Conservation (phyloP, 1,140 invertebrate species). For the Hyles euphorbiae region DNA sequence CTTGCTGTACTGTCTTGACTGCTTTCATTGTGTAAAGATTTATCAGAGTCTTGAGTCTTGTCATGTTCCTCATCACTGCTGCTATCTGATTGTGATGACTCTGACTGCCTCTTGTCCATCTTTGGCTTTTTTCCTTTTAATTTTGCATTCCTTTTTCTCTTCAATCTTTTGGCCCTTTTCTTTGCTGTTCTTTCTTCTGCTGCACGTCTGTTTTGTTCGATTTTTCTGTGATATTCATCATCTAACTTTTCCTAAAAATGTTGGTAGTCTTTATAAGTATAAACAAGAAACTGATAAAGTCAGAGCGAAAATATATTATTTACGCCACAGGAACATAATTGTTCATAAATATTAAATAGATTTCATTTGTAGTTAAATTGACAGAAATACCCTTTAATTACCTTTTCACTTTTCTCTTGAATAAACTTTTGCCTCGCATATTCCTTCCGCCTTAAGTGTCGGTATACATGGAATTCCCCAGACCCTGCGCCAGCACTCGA, state of each 20-base stretch:
- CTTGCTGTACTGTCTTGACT: slow-evolving; percentile 11
- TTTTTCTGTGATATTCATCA: slow-evolving; percentile 86
- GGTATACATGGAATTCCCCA: slow-evolving; percentile 98
- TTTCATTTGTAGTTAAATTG: too few relatives aligned
- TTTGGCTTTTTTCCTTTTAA: slow-evolving; percentile 75
- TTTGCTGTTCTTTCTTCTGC: slow-evolving; percentile 90
- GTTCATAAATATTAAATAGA: too few relatives aligned
- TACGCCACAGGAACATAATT: too few relatives aligned
- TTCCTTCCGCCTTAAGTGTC: slow-evolving; percentile 95
- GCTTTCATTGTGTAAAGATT: slow-evolving; percentile 12
- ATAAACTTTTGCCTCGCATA: slow-evolving; percentile 96
- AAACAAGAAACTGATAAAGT: too few relatives aligned
- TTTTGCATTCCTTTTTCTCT: slow-evolving; percentile 82
- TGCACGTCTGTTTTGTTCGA: slow-evolving; percentile 85
- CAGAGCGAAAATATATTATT: too few relatives aligned
- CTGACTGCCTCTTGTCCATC: slow-evolving; percentile 35
- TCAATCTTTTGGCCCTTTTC: slow-evolving; percentile 88
- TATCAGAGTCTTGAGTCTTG: not conserved
- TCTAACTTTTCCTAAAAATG: slow-evolving; percentile 84
- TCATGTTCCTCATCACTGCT: slow-evolving; percentile 11
- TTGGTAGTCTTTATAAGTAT: too few relatives aligned
- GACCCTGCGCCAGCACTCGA: slow-evolving; percentile 98
- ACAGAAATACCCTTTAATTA: slow-evolving; percentile 42
- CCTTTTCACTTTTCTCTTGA: slow-evolving; percentile 90
- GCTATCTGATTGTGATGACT: slow-evolving; percentile 45